A percentile compares a stretch with the other conserved stretches of the same genome.
Conservation (phyloP, 2,888 invertebrate species). For the Hecatera dysodea region DNA sequence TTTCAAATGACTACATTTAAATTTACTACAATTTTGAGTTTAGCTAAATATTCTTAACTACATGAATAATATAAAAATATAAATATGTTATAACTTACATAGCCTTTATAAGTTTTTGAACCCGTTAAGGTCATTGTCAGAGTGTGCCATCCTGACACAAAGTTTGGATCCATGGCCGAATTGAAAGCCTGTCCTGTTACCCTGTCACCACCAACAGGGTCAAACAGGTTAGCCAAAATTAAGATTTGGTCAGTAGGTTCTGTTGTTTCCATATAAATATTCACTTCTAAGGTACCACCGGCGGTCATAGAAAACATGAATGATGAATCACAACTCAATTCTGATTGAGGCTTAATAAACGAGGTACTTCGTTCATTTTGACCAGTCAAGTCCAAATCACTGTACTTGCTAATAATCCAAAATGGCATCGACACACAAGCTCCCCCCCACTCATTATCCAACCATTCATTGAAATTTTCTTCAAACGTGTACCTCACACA, state of each 20-base stretch:
- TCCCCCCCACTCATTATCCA: slow-evolving; percentile 62
- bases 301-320: slow-evolving; percentile 14
- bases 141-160: slow-evolving; percentile 28
- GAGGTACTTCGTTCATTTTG: slow-evolving; percentile 64
- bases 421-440: slow-evolving; percentile 56
- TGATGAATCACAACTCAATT: slow-evolving; percentile 33
- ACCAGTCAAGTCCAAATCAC: slow-evolving; percentile 31
- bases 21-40: background rate
- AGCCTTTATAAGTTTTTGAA: slow-evolving; percentile 16
- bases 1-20: background rate
- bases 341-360: slow-evolving; percentile 66
- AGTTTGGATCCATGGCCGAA: background rate
- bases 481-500: slow-evolving; percentile 75
- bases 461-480: slow-evolving; percentile 67
- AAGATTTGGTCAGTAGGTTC: background rate
- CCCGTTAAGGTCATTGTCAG: slow-evolving; percentile 21
- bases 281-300: slow-evolving; percentile 1
- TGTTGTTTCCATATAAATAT: background rate
- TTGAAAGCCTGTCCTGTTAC: background rate
- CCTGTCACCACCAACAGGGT: background rate
- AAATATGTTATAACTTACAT: slow-evolving; percentile 35
- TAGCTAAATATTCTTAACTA: background rate
- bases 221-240: slow-evolving; percentile 2
- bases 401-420: slow-evolving; percentile 67
- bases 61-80: no score